Conservation (phyloP, 2,888 invertebrate species). For the Xanthia icteritia region DNA sequence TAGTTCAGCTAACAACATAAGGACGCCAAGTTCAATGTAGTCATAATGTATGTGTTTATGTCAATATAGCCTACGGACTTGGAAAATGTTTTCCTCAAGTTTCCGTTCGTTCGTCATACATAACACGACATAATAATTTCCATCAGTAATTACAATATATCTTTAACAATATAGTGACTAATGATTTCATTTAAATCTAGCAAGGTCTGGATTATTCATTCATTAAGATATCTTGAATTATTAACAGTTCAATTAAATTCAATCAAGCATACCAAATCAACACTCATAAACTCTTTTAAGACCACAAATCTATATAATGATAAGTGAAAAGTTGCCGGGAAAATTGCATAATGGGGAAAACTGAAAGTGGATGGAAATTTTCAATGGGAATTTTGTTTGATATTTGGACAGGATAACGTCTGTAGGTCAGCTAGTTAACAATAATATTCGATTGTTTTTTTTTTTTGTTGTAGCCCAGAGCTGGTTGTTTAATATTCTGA, state of each 20-base stretch:
- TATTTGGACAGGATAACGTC: no score
- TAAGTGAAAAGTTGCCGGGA: no score
- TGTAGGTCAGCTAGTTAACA: neutral
- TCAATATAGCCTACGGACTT: slow-evolving; percentile 66
- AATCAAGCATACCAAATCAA: slow-evolving; percentile 6
- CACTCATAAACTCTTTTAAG: neutral
- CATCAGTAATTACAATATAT: slow-evolving; percentile 50
- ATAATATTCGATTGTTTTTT: neutral
- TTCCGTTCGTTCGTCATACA: slow-evolving; percentile 54
- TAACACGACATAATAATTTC: slow-evolving; percentile 54
- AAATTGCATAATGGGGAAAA: no score
- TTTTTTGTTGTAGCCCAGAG: neutral
- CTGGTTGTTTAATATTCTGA: neutral
- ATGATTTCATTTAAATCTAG: slow-evolving; percentile 31
- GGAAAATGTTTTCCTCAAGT: slow-evolving; percentile 69
- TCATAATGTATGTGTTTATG: slow-evolving; percentile 54
- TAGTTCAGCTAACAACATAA: slow-evolving; percentile 38
- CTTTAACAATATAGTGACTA: slow-evolving; percentile 39
- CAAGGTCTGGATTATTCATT: slow-evolving; percentile 34
- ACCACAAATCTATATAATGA: neutral
- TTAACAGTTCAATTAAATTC: neutral
- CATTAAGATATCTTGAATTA: neutral
- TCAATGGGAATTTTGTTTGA: no score
- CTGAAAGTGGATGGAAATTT: no score
- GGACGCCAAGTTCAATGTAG: slow-evolving; percentile 64